These are phyloP conservation scores for Pterocles gutturalis DNA, from an alignment of 2,113 vertebrate species.

Conservation along the genomic window DNA sequence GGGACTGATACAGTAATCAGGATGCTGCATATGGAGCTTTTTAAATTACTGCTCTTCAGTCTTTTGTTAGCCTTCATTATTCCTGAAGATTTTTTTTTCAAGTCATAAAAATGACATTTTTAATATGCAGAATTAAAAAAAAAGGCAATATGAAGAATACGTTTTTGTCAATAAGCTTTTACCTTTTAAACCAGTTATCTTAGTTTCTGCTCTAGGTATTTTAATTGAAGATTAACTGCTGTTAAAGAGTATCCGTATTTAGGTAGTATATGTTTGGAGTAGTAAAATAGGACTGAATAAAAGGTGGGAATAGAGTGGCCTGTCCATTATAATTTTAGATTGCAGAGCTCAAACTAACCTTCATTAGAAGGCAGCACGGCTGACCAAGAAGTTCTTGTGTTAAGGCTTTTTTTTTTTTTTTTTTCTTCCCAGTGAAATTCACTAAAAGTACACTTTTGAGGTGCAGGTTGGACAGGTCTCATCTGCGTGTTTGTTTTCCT, in stretches of 20 bases:
- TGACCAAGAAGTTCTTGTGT: neutral
- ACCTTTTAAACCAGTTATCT: constrained; percentile 82
- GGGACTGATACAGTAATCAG: constrained; percentile 78
- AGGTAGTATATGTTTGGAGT: constrained; percentile 64
- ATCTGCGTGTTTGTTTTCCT: neutral
- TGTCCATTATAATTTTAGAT: constrained; percentile 71
- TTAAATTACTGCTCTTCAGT: constrained; percentile 75
- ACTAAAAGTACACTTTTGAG: neutral
- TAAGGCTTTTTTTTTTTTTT: neutral
- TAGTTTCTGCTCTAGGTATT: constrained; percentile 83
- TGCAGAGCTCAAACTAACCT: constrained; percentile 41
- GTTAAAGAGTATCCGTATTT: constrained; percentile 79
- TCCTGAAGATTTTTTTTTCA: constrained; percentile 68
- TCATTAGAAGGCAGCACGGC: constrained; percentile 51
- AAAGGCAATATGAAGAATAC: constrained; percentile 76
- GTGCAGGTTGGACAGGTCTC: neutral
- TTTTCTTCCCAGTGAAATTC: neutral
- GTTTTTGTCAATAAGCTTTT: constrained; percentile 82
- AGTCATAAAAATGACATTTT: constrained; percentile 83
- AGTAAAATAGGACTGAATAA: constrained; percentile 67
- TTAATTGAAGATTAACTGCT: constrained; percentile 85
- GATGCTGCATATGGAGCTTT: constrained; percentile 74
- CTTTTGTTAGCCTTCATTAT: constrained; percentile 83
- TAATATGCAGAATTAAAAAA: constrained; percentile 79
- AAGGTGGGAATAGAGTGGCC: constrained; percentile 33